Base-by-base conservation (phyloP, 1,140 invertebrate genomes). In the Eumaeus atala region DNA sequence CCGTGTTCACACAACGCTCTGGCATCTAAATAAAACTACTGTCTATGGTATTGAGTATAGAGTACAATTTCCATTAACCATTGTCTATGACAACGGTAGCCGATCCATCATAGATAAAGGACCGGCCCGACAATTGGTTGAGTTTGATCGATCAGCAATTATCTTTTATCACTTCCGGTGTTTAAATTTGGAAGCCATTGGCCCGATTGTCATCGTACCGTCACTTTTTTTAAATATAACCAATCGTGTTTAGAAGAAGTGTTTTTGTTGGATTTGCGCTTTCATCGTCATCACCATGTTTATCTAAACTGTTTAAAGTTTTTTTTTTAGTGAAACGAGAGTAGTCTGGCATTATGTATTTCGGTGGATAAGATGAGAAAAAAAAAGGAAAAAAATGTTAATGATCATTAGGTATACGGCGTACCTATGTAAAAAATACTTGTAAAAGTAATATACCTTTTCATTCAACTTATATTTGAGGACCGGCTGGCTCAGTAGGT, bases 121-220 rank as follows among this genome's bases (percentile, higher is more conserved):
- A 44, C 47, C 51, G 38, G 36, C 11, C 33, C 51, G 56, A 58
- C 56, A 47, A 28, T 52, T 16, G 50, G 12, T 28, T 54, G 51
- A 42, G 56, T 48, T 52, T 58, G 56, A 58, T 58, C 56, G 56
- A 58, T 54, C 51, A 42, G 49, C 49, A 40, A 58, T 48, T 48
- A 49, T 58, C 36, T 58, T 48, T 57, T 57, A 34, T 52, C 40
- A 48, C 50, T 58, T 58, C 56, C 56, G 56, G 49, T 48, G 11
- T 33, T 42, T 47, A 35, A 42, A 54, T 47, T 36, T 47, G 52
- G 16, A 42, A 38, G 37, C 52, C 16, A 54, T 51, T 51, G 44
- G 37, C 36, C 37, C 14, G 11, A 47, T 47, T 54, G 52, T 42
- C 40, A 47, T 34, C 40, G 17, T 42, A 54, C 40, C 21, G 12